Base-by-base conservation (phyloP, 1,140 invertebrate genomes). In the Drosophila orosa region DNA sequence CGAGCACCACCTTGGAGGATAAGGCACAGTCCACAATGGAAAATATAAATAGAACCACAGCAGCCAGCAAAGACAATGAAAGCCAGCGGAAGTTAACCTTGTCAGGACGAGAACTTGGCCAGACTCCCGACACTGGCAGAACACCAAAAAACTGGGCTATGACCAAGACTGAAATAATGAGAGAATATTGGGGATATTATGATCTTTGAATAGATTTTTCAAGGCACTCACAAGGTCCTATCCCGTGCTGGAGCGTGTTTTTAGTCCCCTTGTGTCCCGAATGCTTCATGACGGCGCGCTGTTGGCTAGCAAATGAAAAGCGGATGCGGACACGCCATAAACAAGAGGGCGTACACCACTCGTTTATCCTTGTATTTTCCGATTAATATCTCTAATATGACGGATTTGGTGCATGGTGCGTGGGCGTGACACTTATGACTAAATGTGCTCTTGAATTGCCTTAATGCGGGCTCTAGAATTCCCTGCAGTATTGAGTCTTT, bases 171-270 rank as follows among this genome's bases (percentile, higher is more conserved):
- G 13, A 8, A 61, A 54, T 29, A 60, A 48, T 45, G 1, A 35
- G 55, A 39, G 42, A 25, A 29, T 39, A 31, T 9, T 5, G 17
- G 4, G 15, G 12, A 29, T 15, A n/a, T 29, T 12, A 5, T 1
- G 12, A 39, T 17, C n/a, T 15, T 15, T 52, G 0, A 31, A 7
- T 24, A 5, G 3, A n/a, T 9, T 25, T n/a, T 24, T 15, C 6
- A 9, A 25, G n/a, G 1, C 22, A 90, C 89, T 90, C 65, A 91
- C 90, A 86, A 8, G 90, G 90, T 39, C 84, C 82, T 8, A 91
- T 75, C 7, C 78, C 87, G 39, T 90, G 84, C 39, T 91, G 90
- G 3, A 91, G 74, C 12, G 90, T 90, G 15, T 91, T 91, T 57
- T 44, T 78, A 54, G 65, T 68, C 33, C 78, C 33, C 37, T 45